phyloP scores from a whole-genome alignment of 2,113 vertebrate genomes.

The Otocyon megalotis region DNA sequence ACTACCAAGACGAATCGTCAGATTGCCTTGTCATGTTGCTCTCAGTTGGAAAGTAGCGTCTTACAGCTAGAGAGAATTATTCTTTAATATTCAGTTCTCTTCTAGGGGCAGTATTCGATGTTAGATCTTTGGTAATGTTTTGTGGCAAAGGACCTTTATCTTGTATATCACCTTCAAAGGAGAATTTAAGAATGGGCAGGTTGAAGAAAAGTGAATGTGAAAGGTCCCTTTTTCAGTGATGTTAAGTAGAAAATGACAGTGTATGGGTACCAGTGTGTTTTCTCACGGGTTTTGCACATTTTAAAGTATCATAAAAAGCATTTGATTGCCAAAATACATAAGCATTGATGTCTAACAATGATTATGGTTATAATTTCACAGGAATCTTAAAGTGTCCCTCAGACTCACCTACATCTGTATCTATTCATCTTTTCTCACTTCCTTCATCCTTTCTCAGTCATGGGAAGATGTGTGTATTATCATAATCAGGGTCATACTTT shows the following conservation, averaged over 20 bases:
- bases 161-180: constrained; percentile 10
- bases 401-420: background rate
- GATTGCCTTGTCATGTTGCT: constrained; percentile 24
- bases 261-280: background rate
- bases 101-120: constrained; percentile 6
- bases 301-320: background rate
- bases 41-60: constrained; percentile 7
- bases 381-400: background rate
- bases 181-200: constrained; percentile 58
- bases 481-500: background rate
- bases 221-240: background rate
- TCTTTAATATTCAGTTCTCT: constrained; percentile 2
- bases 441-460: background rate
- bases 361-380: background rate
- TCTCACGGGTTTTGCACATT: background rate
- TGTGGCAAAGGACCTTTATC: constrained; percentile 40
- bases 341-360: background rate
- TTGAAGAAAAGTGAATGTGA: constrained; percentile 25
- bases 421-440: background rate
- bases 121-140: constrained; percentile 53
- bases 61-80: constrained; percentile 35
- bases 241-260: background rate
- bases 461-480: background rate
- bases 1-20: constrained; percentile 15
- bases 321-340: background rate